These are phyloP conservation scores for Sarcophaga bullata DNA, from an alignment of 1,140 invertebrate species.

Conservation along the genomic window DNA sequence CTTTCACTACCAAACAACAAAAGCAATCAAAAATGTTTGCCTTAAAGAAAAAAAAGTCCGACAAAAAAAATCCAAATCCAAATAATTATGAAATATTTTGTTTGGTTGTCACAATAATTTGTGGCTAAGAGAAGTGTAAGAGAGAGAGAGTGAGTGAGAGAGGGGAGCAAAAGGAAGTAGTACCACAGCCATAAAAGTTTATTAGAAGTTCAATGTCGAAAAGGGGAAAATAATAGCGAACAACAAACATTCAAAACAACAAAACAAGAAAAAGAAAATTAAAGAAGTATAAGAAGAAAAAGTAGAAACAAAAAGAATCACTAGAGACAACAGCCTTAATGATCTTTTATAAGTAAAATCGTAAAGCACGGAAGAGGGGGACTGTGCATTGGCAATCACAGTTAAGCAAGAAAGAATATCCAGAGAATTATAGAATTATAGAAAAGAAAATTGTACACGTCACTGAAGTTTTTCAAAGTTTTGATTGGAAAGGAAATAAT, in stretches of 20 bases:
- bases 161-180: too few species aligned
- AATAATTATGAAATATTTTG: neutral
- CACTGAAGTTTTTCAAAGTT: slow-evolving; percentile 7
- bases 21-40: too few species aligned
- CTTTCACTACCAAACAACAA: neutral
- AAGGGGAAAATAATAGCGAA: neutral
- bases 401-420: too few species aligned
- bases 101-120: too few species aligned
- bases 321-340: too few species aligned
- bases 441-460: slow-evolving; percentile 32
- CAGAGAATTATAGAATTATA: neutral
- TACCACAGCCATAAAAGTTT: neutral
- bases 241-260: neutral
- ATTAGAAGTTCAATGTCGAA: slow-evolving; percentile 38
- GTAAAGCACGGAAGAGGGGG: too few species aligned
- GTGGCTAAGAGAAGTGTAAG: too few species aligned
- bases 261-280: neutral
- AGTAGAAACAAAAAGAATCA: neutral
- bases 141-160: too few species aligned
- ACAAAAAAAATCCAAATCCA: neutral
- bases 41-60: neutral
- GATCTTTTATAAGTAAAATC: neutral
- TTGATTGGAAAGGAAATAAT: too few species aligned
- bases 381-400: too few species aligned
- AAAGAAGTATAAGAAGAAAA: neutral